A percentile compares a stretch with the other conserved stretches of the same genome.
These are phyloP conservation scores for Haemorhous mexicanus DNA, from an alignment of 2,113 vertebrate genomes.

Conservation along the genomic window DNA sequence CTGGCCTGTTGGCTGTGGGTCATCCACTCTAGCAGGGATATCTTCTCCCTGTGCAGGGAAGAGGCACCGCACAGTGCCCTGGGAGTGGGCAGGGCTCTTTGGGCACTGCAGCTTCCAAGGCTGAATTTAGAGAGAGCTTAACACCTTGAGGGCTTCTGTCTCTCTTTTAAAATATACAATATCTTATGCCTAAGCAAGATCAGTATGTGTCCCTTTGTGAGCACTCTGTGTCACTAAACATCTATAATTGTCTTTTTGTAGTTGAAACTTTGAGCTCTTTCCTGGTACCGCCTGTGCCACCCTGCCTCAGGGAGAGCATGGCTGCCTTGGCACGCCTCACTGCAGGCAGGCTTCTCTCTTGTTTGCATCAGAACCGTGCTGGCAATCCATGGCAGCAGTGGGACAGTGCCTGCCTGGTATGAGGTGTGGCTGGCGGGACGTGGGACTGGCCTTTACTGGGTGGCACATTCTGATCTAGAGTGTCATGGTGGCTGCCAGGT, in stretches of 20 bases:
- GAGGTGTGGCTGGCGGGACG: fast-evolving
- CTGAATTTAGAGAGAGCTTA: neutral
- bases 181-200: neutral
- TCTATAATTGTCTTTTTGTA: neutral
- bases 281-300: fast-evolving
- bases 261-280: neutral
- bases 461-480: fast-evolving
- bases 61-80: neutral
- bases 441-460: neutral
- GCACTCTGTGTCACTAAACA: neutral
- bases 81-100: neutral
- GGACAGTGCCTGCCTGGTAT: neutral
- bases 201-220: neutral
- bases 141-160: neutral
- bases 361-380: neutral
- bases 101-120: fast-evolving
- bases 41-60: neutral
- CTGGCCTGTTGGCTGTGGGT: neutral
- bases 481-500: fast-evolving
- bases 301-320: neutral
- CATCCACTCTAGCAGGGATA: fast-evolving
- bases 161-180: neutral
- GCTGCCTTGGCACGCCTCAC: fast-evolving
- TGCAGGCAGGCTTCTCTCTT: neutral
- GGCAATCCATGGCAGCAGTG: neutral